phyloP scores from a whole-genome alignment of 2,888 invertebrate species.

The Pristionchus entomophagus region DNA sequence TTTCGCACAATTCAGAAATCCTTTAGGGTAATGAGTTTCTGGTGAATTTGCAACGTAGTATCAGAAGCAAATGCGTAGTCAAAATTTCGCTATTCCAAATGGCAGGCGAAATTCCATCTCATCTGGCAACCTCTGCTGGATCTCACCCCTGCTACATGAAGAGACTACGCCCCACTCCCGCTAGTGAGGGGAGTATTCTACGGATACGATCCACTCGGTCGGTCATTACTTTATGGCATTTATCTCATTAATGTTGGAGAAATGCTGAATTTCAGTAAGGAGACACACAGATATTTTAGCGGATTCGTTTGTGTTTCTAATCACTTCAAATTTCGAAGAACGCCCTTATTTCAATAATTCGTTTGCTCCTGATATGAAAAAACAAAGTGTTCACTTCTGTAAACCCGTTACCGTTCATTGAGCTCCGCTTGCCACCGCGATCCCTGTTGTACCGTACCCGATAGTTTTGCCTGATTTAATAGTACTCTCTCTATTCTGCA shows the following conservation, averaged over 20 bases:
- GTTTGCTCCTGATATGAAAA: too few relatives aligned
- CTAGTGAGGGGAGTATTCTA: conserved; percentile 70
- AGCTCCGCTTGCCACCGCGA: too few relatives aligned
- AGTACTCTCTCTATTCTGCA: too few relatives aligned
- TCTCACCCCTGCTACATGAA: conserved; percentile 61
- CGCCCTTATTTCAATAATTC: neutral
- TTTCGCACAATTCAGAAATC: neutral
- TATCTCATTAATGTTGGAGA: neutral
- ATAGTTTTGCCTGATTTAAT: too few relatives aligned
- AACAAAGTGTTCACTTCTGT: too few relatives aligned
- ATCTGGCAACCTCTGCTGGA: conserved; percentile 68
- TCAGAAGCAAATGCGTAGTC: too few relatives aligned
- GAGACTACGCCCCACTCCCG: conserved; percentile 66
- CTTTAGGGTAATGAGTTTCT: too few relatives aligned
- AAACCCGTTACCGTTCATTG: too few relatives aligned
- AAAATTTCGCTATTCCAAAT: conserved; percentile 52
- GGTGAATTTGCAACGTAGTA: too few relatives aligned
- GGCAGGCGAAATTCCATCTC: conserved; percentile 67
- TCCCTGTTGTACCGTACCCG: too few relatives aligned
- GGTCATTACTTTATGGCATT: neutral
- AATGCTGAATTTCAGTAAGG: neutral
- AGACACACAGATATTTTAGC: too few relatives aligned
- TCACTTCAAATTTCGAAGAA: neutral
- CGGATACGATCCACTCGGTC: conserved; percentile 68
- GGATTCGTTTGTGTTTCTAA: neutral